Percentiles rank a stretch among this genome's conserved stretches.
These are phyloP conservation scores for Platysternon megacephalum DNA, from an alignment of 2,113 vertebrate species.

Conservation along the genomic window DNA sequence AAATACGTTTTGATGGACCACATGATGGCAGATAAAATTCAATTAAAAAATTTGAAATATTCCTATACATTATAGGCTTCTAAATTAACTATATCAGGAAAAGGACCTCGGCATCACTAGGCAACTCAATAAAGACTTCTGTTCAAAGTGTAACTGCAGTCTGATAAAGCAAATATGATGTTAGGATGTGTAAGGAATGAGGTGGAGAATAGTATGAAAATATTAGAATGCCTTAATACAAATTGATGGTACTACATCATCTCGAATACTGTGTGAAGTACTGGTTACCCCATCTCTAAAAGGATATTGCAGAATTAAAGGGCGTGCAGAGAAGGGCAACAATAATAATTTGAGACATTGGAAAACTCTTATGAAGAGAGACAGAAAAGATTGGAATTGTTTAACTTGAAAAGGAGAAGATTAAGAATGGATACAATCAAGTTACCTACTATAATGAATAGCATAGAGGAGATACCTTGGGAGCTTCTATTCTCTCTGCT, in stretches of 20 bases:
- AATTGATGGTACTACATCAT: neutral
- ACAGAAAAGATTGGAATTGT: fast-evolving
- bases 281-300: neutral
- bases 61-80: neutral
- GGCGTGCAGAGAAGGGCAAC: neutral
- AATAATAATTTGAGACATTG: neutral
- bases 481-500: neutral
- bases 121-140: neutral
- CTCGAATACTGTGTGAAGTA: neutral
- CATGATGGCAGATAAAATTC: neutral
- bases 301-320: neutral
- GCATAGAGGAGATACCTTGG: neutral
- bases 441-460: neutral
- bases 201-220: neutral
- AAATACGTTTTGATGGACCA: conserved; percentile 99
- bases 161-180: neutral
- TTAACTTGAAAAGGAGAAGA: neutral
- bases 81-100: conserved; percentile 48
- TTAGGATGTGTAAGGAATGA: neutral
- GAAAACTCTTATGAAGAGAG: neutral
- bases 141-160: neutral
- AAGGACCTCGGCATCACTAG: conserved; percentile 24
- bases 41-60: neutral
- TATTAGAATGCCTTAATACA: neutral
- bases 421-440: neutral